Base-by-base conservation (phyloP, 1,140 invertebrate genomes). In the Drosophila gunungcola region DNA sequence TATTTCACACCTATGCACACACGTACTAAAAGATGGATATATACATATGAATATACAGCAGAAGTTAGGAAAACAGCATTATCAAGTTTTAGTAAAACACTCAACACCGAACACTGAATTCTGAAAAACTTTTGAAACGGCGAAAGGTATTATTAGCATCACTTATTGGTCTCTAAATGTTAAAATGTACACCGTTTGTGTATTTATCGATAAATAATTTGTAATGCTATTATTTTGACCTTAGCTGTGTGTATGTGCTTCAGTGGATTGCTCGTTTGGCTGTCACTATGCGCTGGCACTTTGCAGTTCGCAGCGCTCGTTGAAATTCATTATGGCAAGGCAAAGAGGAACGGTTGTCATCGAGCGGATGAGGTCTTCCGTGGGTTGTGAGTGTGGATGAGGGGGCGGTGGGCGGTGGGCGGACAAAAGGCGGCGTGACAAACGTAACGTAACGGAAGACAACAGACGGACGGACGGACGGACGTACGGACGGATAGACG, bases 361-460 rank as follows among this genome's bases (percentile, higher is more conserved):
- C 36, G 56, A 29, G 34, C 36, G 57, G 67, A 70, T 62, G 58
- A 78, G 34, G 34, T 27, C 34, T 49, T 62, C 27, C n/a, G n/a
- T 36, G 58, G 58, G 13, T 13, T 4, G 11, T 10, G 16, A 21
- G 16, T 21, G 16, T 21, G 1, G 16, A 21, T 21, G 16, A 21
- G 16, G 36, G 36, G 36, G 36, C 10, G 29, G 16, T n/a, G 34
- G 16, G 41, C 52, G 36, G 55, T 38, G 51, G 58, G 43, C 49
- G 72, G 73, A 82, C 80, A 83, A 83, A 78, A 67, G 74, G 63
- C 73, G 73, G 63, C 73, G 78, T 86, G 82, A 86, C 82, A 86
- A 82, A 86, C 80, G 82, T 79, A 82, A 79, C 80, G 79, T 72
- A 86, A 88, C 82, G 83, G 82, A 86, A 85, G 65, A 82, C 69